A percentile compares a stretch with the other conserved stretches of the same genome.
phyloP scores from a whole-genome alignment of 1,140 invertebrate species.

The Platyura marginata region DNA sequence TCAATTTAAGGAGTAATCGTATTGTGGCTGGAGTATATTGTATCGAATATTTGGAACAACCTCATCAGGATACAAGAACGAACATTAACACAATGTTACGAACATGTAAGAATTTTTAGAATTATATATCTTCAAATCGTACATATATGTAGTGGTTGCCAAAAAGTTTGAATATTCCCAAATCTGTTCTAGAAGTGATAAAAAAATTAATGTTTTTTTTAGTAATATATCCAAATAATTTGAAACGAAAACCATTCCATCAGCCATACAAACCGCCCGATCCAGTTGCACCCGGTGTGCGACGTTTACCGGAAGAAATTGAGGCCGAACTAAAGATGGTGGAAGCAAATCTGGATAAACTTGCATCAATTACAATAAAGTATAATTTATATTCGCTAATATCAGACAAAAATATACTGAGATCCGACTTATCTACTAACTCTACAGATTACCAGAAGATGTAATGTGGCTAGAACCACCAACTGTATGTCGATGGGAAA shows the following conservation, averaged over 20 bases:
- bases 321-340: constrained; percentile 57
- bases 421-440: no score
- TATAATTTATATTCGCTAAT: constrained; percentile 21
- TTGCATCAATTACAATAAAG: constrained; percentile 50
- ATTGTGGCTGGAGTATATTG: constrained; percentile 45
- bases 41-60: constrained; percentile 42
- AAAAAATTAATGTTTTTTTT: no score
- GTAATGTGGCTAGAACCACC: constrained; percentile 73
- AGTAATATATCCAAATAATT: constrained; percentile 46
- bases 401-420: neutral
- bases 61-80: constrained; percentile 34
- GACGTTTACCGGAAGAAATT: constrained; percentile 57
- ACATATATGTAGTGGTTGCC: no score
- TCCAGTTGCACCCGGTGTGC: constrained; percentile 38
- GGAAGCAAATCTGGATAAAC: constrained; percentile 51
- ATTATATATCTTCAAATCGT: no score
- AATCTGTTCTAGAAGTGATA: no score
- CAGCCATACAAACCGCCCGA: constrained; percentile 49
- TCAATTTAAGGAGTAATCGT: constrained; percentile 44
- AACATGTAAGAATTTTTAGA: constrained; percentile 12
- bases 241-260: constrained; percentile 44
- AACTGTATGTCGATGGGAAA: constrained; percentile 57
- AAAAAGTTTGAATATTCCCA: no score
- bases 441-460: constrained; percentile 45
- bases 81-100: constrained; percentile 19